Conservation (phyloP, 1,140 invertebrate species). For the Dysdera silvatica region DNA sequence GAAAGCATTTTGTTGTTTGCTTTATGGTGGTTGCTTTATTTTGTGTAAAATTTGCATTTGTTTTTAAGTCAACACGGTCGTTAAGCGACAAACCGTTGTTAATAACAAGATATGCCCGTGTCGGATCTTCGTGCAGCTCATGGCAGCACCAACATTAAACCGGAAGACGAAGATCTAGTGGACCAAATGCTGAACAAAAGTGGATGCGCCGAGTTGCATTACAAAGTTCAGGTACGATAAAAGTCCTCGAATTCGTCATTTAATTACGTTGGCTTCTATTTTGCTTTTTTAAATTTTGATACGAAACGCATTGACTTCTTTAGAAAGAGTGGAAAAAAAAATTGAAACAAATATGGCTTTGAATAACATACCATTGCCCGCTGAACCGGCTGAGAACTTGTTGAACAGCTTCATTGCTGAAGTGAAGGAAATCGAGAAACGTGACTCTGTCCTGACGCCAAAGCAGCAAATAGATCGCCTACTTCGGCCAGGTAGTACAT, state of each 20-base stretch:
- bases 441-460: slow-evolving; percentile 80
- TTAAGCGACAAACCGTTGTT: no score
- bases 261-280: no score
- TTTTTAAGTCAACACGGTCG: no score
- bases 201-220: slow-evolving; percentile 22
- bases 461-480: slow-evolving; percentile 91
- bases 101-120: no score
- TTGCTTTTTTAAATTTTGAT: no score
- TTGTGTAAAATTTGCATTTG: no score
- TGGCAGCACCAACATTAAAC: slow-evolving; percentile 6
- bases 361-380: slow-evolving; percentile 19
- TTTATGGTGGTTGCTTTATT: no score
- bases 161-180: slow-evolving; percentile 4
- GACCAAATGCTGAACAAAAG: slow-evolving; percentile 19
- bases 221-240: slow-evolving; percentile 23
- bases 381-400: slow-evolving; percentile 9
- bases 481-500: slow-evolving; percentile 84
- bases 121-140: neutral
- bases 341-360: slow-evolving; percentile 15
- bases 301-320: no score
- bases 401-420: slow-evolving; percentile 42
- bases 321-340: no score
- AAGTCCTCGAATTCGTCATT: neutral
- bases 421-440: slow-evolving; percentile 92
- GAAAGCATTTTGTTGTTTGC: no score